A percentile compares a stretch with the other conserved stretches of the same genome.
Conservation (phyloP, 2,797 vertebrate genomes). For the Discoglossus pictus region DNA sequence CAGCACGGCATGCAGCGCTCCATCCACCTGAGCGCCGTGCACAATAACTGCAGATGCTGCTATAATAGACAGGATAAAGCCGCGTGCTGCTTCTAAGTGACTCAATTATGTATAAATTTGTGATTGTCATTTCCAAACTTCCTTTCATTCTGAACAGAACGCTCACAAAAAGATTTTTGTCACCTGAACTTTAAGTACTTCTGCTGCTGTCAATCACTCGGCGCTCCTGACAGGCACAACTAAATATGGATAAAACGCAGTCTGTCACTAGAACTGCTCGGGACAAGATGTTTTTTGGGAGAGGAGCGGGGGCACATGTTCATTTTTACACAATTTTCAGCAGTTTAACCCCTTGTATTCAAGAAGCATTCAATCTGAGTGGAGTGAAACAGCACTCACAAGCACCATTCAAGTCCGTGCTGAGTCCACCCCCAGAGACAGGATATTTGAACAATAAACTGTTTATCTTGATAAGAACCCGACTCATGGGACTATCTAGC, state of each 20-base stretch:
- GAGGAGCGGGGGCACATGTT: not conserved
- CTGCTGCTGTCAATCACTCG: constrained; percentile 40
- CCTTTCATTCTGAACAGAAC: constrained; percentile 40
- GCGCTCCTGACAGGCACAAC: constrained; percentile 34
- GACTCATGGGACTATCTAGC: too few relatives aligned
- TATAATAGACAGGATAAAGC: constrained; percentile 29
- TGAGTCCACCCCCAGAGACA: too few relatives aligned
- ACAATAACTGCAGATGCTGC: constrained; percentile 35
- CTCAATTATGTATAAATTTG: constrained; percentile 43
- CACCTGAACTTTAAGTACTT: constrained; percentile 51
- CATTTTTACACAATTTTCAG: not conserved
- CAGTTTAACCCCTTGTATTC: constrained; percentile 14
- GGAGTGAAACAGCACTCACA: too few relatives aligned
- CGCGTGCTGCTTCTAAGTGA: constrained; percentile 35
- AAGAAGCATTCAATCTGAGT: too few relatives aligned
- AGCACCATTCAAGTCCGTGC: too few relatives aligned
- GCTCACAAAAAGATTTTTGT: constrained; percentile 48
- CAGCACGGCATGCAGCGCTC: not conserved
- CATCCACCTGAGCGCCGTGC: constrained; percentile 24
- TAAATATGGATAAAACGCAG: constrained; percentile 41
- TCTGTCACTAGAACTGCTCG: constrained; percentile 26
- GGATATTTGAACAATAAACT: too few relatives aligned
- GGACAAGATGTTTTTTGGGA: constrained; percentile 22
- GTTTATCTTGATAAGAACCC: too few relatives aligned
- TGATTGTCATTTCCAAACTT: constrained; percentile 50